Conservation (phyloP, 2,797 vertebrate genomes). For the Paedocypris micromegethes region DNA sequence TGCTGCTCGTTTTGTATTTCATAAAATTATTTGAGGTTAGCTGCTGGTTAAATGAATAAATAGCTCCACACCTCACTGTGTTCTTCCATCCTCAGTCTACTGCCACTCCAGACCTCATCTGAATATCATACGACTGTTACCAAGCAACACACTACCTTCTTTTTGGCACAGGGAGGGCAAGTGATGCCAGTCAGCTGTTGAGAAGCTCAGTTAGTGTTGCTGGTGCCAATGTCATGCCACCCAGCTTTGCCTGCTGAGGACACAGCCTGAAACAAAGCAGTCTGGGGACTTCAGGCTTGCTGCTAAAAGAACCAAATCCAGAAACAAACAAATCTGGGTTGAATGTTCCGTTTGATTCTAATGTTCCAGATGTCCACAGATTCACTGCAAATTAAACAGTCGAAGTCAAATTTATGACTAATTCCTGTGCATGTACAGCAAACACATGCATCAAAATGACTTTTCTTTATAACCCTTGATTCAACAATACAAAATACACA, state of each 20-base stretch:
- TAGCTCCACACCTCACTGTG: conserved; percentile 16
- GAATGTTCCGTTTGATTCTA: no score
- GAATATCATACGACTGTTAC: conserved; percentile 34
- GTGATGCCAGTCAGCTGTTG: conserved; percentile 34
- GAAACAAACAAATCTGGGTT: neutral
- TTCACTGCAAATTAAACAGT: no score
- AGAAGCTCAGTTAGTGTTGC: conserved; percentile 20
- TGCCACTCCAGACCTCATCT: conserved; percentile 35
- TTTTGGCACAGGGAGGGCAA: conserved; percentile 20
- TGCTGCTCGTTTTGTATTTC: conserved; percentile 10
- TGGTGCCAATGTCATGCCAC: conserved; percentile 16
- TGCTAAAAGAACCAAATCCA: conserved; percentile 1
- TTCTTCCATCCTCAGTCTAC: conserved; percentile 24
- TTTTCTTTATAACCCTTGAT: no score
- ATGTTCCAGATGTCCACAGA: no score
- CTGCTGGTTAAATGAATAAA: conserved; percentile 33
- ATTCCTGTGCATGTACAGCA: no score
- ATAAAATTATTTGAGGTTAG: conserved; percentile 23
- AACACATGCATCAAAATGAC: no score
- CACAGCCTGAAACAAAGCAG: conserved; percentile 22
- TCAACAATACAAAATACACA: no score
- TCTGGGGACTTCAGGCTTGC: conserved; percentile 2
- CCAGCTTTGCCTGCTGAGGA: conserved; percentile 1
- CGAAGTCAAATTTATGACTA: no score
- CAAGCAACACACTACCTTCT: conserved; percentile 31